A percentile compares a stretch with the other conserved stretches of the same genome.
Evolutionary conservation across 2,797 vertebrate species (phyloP).

Genomic region (Lagocephalus sceleratus): DNA sequence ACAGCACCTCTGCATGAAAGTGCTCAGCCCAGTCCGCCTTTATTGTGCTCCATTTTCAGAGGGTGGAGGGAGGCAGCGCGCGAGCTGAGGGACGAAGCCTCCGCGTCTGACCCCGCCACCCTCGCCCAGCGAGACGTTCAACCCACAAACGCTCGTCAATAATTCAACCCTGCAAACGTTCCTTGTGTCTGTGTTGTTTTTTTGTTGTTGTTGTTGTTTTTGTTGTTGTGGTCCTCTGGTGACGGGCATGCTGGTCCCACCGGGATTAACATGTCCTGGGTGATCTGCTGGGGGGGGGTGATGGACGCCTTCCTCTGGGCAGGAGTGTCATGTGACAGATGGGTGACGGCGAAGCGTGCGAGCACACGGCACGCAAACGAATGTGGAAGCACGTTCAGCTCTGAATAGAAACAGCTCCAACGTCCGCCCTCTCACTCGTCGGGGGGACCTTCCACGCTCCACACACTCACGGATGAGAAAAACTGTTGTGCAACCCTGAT

Average conservation of each 20-base stretch:
- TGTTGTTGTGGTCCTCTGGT: conserved; percentile 48
- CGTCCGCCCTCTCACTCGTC: conserved; percentile 23
- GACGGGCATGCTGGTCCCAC: conserved; percentile 38
- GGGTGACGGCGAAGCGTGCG: conserved; percentile 49
- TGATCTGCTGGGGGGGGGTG: conserved; percentile 50
- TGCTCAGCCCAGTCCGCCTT: conserved; percentile 40
- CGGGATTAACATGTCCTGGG: conserved; percentile 41
- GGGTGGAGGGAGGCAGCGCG: no score
- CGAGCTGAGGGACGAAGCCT: background rate
- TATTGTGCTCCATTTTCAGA: conserved; percentile 28
- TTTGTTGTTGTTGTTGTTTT: conserved; percentile 54
- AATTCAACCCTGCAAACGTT: conserved; percentile 57
- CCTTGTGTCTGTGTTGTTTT: conserved; percentile 49
- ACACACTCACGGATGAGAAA: no score
- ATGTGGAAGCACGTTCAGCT: conserved; percentile 44
- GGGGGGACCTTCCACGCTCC: no score
- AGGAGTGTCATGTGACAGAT: conserved; percentile 66
- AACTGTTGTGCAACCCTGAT: no score
- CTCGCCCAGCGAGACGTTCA: conserved; percentile 50
- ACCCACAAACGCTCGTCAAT: conserved; percentile 42
- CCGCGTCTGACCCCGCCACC: conserved; percentile 15
- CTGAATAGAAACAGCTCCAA: conserved; percentile 44
- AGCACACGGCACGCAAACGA: conserved; percentile 53
- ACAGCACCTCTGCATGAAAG: conserved; percentile 45
- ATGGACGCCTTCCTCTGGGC: conserved; percentile 52